Evolutionary conservation across 2,797 vertebrate species (phyloP), one percentile per base, ranked within the genome.

Genomic region (Periophthalmus magnuspinnatus): DNA sequence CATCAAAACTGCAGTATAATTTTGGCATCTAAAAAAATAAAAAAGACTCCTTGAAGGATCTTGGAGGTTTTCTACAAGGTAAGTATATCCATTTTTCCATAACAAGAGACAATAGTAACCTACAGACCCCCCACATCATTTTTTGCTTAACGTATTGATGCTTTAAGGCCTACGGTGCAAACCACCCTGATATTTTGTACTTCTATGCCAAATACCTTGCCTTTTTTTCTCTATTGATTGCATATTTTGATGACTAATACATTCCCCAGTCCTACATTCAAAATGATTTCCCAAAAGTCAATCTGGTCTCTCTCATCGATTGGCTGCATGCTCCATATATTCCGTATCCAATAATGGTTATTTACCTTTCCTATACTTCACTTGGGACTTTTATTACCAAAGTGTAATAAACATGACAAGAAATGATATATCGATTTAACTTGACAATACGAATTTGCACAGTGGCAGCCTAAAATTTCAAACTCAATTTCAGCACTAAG

Each of bases 201-300:
- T 52, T 52, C 17, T 52, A 50, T 52, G 50, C n/a, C 11, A 4
- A 10, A 21, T 13, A 56, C 22, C 21, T 8, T n/a, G 17, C 8
- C 58, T 17, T 60, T n/a, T 34, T 41, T 62, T 62, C n/a, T 41
- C 5, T 10, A 41, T 38, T 41, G 60, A 21, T 62, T 41, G 5
- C 34, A 21, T 21, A 21, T 62, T 41, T 41, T 62, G 60, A 41
- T 22, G 19, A 62, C 59, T 61, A 62, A 60, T 34, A 36, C 32
- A 36, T 60, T 60, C 36, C 33, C 19, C 58, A 33, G 28, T 33
- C 56, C 28, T 8, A 58, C 56, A 33, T 32, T 58, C 58, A 41
- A 62, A 38, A 38, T 62, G 5, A 62, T 62, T 62, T 62, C 60
- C 60, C 60, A 62, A 62, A 62, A 62, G 60, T 62, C 34, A 41